A percentile compares a stretch with the other conserved stretches of the same genome.
Conservation (phyloP, 2,888 invertebrate genomes). For the Oscheius sp. region DNA sequence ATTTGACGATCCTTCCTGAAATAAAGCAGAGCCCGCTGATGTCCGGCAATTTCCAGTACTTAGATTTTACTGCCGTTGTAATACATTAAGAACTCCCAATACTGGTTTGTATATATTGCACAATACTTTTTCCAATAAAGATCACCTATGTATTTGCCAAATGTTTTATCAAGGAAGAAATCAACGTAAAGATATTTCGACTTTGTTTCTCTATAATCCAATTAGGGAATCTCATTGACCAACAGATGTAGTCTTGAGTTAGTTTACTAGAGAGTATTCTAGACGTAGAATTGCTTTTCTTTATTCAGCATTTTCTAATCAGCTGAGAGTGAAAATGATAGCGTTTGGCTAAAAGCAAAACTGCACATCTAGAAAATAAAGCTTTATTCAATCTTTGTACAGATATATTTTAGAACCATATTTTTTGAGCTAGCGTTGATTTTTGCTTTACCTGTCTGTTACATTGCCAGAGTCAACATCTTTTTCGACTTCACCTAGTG, state of each 20-base stretch:
- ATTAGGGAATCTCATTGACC: too few relatives aligned
- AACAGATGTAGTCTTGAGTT: too few relatives aligned
- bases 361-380: neutral
- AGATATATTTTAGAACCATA: neutral
- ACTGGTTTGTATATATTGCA: neutral
- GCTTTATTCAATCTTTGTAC: too few relatives aligned
- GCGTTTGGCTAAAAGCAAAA: neutral
- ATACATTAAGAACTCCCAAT: neutral
- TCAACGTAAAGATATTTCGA: too few relatives aligned
- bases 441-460: constrained; percentile 4
- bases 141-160: too few relatives aligned
- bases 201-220: too few relatives aligned
- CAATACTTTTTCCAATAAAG: neutral
- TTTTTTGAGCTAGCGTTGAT: neutral
- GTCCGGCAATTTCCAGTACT: neutral
- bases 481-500: neutral
- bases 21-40: neutral
- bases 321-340: too few relatives aligned
- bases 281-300: too few relatives aligned
- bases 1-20: neutral
- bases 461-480: constrained; percentile 7
- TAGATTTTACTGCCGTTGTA: neutral
- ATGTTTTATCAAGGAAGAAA: too few relatives aligned
- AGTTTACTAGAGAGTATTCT: too few relatives aligned
- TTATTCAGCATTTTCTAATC: too few relatives aligned